A percentile compares a stretch with the other conserved stretches of the same genome.
Conservation (phyloP, 2,797 vertebrate genomes). For the Allobates femoralis region DNA sequence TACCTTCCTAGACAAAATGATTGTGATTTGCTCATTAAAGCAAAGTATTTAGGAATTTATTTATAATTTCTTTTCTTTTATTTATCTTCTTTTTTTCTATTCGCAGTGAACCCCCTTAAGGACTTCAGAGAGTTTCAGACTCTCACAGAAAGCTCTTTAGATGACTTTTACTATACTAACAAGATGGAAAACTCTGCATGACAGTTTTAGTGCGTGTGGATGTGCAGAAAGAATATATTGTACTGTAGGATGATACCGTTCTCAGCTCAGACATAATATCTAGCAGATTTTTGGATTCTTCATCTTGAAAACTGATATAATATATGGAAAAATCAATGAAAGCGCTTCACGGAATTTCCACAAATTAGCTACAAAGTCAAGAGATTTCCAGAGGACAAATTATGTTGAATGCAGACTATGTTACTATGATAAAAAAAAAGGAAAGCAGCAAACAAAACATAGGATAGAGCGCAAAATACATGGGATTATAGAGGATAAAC, state of each 20-base stretch:
- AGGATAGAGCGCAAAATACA: background rate
- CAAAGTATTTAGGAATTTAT: too few relatives aligned
- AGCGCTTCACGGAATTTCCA: slow-evolving; percentile 50
- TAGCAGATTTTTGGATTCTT: slow-evolving; percentile 53
- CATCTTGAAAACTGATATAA: slow-evolving; percentile 57
- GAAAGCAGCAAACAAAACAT: background rate
- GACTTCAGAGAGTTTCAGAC: background rate
- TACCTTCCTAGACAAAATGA: too few relatives aligned
- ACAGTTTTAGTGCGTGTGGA: slow-evolving; percentile 2
- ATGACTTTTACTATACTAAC: background rate
- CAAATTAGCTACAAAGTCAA: slow-evolving; percentile 38
- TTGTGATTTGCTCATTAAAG: too few relatives aligned
- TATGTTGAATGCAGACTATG: slow-evolving; percentile 16
- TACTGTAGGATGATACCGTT: slow-evolving; percentile 29
- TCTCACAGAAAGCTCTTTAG: background rate
- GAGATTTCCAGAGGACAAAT: slow-evolving; percentile 49
- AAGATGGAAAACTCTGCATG: slow-evolving; percentile 19
- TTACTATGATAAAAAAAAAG: background rate
- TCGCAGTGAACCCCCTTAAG: background rate
- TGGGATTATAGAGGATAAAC: background rate
- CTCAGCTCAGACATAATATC: slow-evolving; percentile 44
- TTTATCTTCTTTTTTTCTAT: too few relatives aligned
- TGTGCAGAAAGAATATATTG: slow-evolving; percentile 25
- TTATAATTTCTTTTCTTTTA: too few relatives aligned
- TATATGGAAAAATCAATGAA: slow-evolving; percentile 53